These are phyloP conservation scores for Phyllotreta striolata DNA, from an alignment of 2,888 invertebrate genomes.

Conservation along the genomic window DNA sequence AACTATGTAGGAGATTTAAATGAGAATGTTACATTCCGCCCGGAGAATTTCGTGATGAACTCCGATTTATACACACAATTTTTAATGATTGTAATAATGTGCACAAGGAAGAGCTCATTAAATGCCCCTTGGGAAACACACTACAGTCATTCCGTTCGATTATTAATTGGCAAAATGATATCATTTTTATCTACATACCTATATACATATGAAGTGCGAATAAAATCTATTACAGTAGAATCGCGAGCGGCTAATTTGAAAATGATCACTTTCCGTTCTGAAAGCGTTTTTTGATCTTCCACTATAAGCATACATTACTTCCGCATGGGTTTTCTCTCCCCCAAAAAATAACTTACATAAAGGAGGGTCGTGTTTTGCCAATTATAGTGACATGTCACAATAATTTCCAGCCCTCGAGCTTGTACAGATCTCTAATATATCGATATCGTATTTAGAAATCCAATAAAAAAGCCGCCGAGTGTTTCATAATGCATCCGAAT, in stretches of 20 bases:
- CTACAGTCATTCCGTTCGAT: slow-evolving; percentile 10
- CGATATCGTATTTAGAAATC: slow-evolving; percentile 61
- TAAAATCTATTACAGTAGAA: neutral
- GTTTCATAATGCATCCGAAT: slow-evolving; percentile 60
- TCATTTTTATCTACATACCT: neutral
- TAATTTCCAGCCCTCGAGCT: slow-evolving; percentile 46
- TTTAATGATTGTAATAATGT: slow-evolving; percentile 35
- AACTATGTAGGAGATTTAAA: slow-evolving; percentile 33
- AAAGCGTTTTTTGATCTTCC: no score
- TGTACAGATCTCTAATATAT: slow-evolving; percentile 55
- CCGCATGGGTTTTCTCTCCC: slow-evolving; percentile 32
- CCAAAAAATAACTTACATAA: slow-evolving; percentile 32
- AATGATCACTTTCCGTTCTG: no score
- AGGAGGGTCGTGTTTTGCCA: slow-evolving; percentile 42
- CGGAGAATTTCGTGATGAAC: slow-evolving; percentile 34
- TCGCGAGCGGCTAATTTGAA: no score
- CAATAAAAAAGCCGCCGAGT: slow-evolving; percentile 62
- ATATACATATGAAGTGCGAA: neutral
- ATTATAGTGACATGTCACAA: slow-evolving; percentile 48
- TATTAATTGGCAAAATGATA: neutral
- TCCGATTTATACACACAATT: slow-evolving; percentile 35
- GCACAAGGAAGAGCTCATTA: slow-evolving; percentile 33
- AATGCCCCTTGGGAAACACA: slow-evolving; percentile 28
- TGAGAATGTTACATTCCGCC: slow-evolving; percentile 35
- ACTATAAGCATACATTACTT: slow-evolving; percentile 23